A percentile compares a stretch with the other conserved stretches of the same genome.
phyloP scores from a whole-genome alignment of 2,113 vertebrate species.

The Anoura caudifer region DNA sequence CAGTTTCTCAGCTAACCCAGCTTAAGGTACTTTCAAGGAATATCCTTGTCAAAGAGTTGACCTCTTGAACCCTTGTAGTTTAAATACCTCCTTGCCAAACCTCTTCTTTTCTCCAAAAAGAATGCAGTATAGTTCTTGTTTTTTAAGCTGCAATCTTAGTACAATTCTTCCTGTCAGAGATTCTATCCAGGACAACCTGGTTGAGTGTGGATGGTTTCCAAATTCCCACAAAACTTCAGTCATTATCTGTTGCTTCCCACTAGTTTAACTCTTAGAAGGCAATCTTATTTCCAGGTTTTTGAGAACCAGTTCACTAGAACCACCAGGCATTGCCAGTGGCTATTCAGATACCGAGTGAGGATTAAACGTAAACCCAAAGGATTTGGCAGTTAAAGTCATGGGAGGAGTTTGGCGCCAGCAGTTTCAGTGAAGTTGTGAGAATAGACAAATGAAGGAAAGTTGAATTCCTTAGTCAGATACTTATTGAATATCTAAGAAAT shows the following conservation, averaged over 20 bases:
- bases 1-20: neutral
- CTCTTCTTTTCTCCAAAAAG: neutral
- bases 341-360: neutral
- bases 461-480: neutral
- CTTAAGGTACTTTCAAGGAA: neutral
- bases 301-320: neutral
- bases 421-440: neutral
- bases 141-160: neutral
- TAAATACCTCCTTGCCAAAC: neutral
- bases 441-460: neutral
- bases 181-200: neutral
- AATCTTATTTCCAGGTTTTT: neutral
- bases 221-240: neutral
- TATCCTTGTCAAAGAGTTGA: neutral
- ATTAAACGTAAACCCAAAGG: neutral
- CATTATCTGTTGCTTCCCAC: neutral
- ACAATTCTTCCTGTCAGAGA: neutral
- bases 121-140: neutral
- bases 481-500: neutral
- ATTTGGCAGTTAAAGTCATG: neutral
- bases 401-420: neutral
- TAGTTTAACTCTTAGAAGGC: neutral
- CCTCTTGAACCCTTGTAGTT: neutral
- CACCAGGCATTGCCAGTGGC: neutral
- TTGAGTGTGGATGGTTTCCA: neutral